Conservation (phyloP, 2,888 invertebrate species). For the Drosophila niveifrons region DNA sequence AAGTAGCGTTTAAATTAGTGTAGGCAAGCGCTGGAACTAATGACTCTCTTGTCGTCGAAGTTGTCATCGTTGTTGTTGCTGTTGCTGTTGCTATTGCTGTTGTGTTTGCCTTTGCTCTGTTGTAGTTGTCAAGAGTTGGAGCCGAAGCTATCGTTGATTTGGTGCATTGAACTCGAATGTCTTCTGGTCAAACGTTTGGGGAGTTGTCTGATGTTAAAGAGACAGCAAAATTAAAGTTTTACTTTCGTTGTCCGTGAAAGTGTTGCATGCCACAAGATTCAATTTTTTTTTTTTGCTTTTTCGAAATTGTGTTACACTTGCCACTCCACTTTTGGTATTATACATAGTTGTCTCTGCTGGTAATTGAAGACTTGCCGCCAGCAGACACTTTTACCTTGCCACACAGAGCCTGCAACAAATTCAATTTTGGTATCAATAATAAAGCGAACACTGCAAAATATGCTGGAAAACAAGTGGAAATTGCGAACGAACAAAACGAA, state of each 20-base stretch:
- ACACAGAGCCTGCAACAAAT: slow-evolving; percentile 45
- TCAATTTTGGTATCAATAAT: slow-evolving; percentile 63
- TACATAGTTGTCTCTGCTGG: slow-evolving; percentile 35
- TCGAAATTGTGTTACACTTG: slow-evolving; percentile 62
- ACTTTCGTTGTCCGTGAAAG: slow-evolving; percentile 76
- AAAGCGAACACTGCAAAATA: slow-evolving; percentile 16
- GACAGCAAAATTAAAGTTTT: slow-evolving; percentile 56
- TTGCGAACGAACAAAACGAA: slow-evolving; percentile 32
- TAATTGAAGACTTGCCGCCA: slow-evolving; percentile 57
- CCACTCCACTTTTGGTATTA: slow-evolving; percentile 30
- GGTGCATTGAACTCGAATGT: slow-evolving; percentile 66
- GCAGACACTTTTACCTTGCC: slow-evolving; percentile 65
- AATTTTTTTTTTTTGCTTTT: slow-evolving; percentile 45
- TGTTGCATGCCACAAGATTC: slow-evolving; percentile 70
- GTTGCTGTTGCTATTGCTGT: slow-evolving; percentile 32
- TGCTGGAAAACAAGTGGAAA: slow-evolving; percentile 48
- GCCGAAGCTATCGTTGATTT: slow-evolving; percentile 29
- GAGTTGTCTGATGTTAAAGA: slow-evolving; percentile 44
- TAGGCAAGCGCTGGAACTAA: slow-evolving; percentile 80
- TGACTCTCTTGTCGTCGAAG: slow-evolving; percentile 60
- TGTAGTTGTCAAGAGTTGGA: slow-evolving; percentile 20
- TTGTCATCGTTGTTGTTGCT: slow-evolving; percentile 49
- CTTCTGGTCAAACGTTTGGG: slow-evolving; percentile 36
- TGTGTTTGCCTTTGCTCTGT: slow-evolving; percentile 24
- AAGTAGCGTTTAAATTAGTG: slow-evolving; percentile 74